Base-by-base conservation (phyloP, 2,113 vertebrate genomes). In the Chaetops frenatus region DNA sequence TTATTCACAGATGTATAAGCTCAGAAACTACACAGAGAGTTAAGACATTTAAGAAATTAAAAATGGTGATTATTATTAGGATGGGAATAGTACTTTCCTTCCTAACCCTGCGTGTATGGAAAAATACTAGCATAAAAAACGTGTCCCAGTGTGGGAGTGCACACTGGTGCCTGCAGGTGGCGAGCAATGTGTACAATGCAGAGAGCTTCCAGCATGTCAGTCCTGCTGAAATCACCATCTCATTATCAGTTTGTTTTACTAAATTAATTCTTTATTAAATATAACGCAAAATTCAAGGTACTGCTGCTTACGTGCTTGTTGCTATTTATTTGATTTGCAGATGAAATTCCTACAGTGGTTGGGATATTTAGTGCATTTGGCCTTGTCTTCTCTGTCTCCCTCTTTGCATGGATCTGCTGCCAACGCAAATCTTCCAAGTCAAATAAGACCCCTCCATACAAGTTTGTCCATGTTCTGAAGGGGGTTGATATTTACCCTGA, bases 401-500 rank as follows among this genome's bases (percentile, higher is more conserved):
- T 99, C 56, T 99, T 99, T 92, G 98, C 99, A 33, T 99, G 99
- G 99, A 99, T 99, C 97, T 99, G 99, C 97, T 99, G 99, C 93
- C 99, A 99, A 83, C 99, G 99, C 88, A 99, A 99, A 97, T 98
- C 98, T 88, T 98, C 98, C 50, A 99, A 99, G 95, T 98, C 98
- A 77, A 98, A 98, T 97, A 99, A 99, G 95, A 99, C 98, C 18
- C 99, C 99, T 81, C 98, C 99, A 2, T 99, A 99, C 95, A 99
- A 99, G 95, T 99, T 99, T 94, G 99, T 99, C 65, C 99, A 99
- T 96, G 99, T 99, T 98, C 98, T 99, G 58, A 99, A 99, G 93
- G 99, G 99, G 33, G 99, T 99, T 64, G 99, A 99, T 97, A 99
- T 99, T 94, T 99, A 99, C 86, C 99, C 99, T 1, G 99, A 99